phyloP scores from a whole-genome alignment of 2,797 vertebrate genomes.

The Adrianichthys oophorus region DNA sequence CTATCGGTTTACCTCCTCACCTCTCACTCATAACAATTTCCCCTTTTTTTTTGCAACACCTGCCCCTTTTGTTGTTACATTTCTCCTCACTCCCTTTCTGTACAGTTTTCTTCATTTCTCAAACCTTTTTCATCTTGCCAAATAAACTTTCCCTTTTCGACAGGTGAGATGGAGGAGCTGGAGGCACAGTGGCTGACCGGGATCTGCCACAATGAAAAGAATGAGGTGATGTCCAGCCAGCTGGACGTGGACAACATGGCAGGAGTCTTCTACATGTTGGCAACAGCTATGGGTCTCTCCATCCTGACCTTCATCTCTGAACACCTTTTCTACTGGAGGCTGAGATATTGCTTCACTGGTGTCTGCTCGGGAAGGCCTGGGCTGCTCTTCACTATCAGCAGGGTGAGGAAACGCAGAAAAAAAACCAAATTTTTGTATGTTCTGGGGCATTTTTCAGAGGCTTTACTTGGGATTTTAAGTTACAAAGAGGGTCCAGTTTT shows the following conservation, averaged over 20 bases:
- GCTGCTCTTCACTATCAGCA: constrained; percentile 94
- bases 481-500: neutral
- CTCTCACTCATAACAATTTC: too few species aligned
- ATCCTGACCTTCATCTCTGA: constrained; percentile 96
- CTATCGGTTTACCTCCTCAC: constrained; percentile 11
- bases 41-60: constrained; percentile 5
- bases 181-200: constrained; percentile 96
- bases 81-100: neutral
- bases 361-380: constrained; percentile 90
- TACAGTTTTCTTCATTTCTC: neutral
- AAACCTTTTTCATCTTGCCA: neutral
- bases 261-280: constrained; percentile 95
- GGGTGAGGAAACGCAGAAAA: constrained; percentile 76
- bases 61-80: neutral
- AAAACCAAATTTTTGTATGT: neutral
- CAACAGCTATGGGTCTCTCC: constrained; percentile 93
- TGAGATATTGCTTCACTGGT: constrained; percentile 95
- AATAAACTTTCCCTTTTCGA: neutral
- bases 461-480: constrained; percentile 5
- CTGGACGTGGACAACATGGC: constrained; percentile 99
- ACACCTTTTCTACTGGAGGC: constrained; percentile 96
- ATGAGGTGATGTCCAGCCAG: constrained; percentile 98
- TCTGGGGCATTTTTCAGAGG: constrained; percentile 2
- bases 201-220: constrained; percentile 98
- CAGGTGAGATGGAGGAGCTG: constrained; percentile 98